These are phyloP conservation scores for Apodemia zela DNA, from an alignment of 2,888 invertebrate genomes.

Conservation along the genomic window DNA sequence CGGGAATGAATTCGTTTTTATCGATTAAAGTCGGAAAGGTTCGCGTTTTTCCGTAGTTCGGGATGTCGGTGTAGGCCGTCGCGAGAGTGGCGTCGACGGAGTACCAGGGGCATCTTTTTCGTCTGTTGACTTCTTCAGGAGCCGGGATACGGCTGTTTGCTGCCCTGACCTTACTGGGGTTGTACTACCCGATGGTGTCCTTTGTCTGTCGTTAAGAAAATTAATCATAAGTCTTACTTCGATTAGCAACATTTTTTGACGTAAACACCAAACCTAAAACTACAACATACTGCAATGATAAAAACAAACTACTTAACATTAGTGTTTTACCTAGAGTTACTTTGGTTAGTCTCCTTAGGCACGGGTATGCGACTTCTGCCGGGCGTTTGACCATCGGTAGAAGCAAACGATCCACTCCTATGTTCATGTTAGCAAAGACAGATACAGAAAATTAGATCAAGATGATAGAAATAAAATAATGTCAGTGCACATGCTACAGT, in stretches of 20 bases:
- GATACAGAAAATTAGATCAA: slow-evolving; percentile 63
- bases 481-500: slow-evolving; percentile 49
- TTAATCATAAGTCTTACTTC: slow-evolving; percentile 11
- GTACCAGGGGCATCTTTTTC: slow-evolving; percentile 82
- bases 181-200: slow-evolving; percentile 88
- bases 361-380: slow-evolving; percentile 75
- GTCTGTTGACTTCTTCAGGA: slow-evolving; percentile 84
- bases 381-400: slow-evolving; percentile 73
- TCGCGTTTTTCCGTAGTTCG: slow-evolving; percentile 81
- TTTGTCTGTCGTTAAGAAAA: slow-evolving; percentile 74
- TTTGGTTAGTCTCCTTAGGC: slow-evolving; percentile 76
- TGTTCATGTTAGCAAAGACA: slow-evolving; percentile 69
- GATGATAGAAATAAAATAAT: slow-evolving; percentile 41
- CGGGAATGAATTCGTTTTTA: slow-evolving; percentile 29
- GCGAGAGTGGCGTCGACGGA: slow-evolving; percentile 61
- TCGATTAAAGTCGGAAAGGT: slow-evolving; percentile 86
- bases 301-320: slow-evolving; percentile 37
- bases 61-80: slow-evolving; percentile 64
- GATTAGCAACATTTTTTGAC: slow-evolving; percentile 33
- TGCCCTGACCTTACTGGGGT: slow-evolving; percentile 85
- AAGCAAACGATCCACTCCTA: slow-evolving; percentile 77
- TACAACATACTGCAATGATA: slow-evolving; percentile 31
- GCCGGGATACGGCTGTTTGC: slow-evolving; percentile 81
- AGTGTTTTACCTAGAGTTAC: slow-evolving; percentile 67
- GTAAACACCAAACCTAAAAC: slow-evolving; percentile 28